Base-by-base conservation (phyloP, 2,888 invertebrate species). In the Priocnemis perturbator region DNA sequence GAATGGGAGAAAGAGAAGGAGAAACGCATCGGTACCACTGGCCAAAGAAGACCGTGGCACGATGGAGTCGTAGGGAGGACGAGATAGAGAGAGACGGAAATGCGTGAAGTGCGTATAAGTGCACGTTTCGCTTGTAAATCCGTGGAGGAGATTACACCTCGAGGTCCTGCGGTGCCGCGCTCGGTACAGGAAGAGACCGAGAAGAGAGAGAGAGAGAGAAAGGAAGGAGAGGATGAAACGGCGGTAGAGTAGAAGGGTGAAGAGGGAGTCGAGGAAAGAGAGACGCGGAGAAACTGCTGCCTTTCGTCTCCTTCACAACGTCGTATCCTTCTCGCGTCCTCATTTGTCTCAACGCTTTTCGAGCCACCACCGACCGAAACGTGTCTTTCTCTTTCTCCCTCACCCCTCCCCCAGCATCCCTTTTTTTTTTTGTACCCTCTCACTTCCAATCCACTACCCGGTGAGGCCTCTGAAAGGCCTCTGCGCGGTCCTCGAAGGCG, bases 331-430 rank as follows among this genome's bases (percentile, higher is more conserved):
- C 37, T 11, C 67, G 63, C 67, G 60, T 76, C 67, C 68, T 69
- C 70, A 71, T 78, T 85, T 83, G 83, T 84, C 82, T 82, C 79
- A 73, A 77, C 71, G 77, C 77, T 79, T 82, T 80, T 76, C 72
- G 66, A 70, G 72, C 75, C 74, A 74, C 48, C 60, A 26, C 58
- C 45, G 44, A 23, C 45, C 50, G 30, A 20, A 64, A 23, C 37
- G 44, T 52, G 53, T 64, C 44, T 59, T 60, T 65, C 50, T 48
- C 30, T 47, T 37, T 55, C 48, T 64, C 60, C 59, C 53, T 68
- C 48, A 53, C 44, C 66, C 1, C 37, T 9, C 37, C 1, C 37
- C 64, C 50, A 56, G 64, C 63, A n/a, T 48, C 23, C 60, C 63
- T 64, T 68, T 72, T 69, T 56, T 64, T 73, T 70, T 72, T 77